Evolutionary conservation across 2,888 invertebrate species (phyloP).

Genomic region (Ischnura elegans): DNA sequence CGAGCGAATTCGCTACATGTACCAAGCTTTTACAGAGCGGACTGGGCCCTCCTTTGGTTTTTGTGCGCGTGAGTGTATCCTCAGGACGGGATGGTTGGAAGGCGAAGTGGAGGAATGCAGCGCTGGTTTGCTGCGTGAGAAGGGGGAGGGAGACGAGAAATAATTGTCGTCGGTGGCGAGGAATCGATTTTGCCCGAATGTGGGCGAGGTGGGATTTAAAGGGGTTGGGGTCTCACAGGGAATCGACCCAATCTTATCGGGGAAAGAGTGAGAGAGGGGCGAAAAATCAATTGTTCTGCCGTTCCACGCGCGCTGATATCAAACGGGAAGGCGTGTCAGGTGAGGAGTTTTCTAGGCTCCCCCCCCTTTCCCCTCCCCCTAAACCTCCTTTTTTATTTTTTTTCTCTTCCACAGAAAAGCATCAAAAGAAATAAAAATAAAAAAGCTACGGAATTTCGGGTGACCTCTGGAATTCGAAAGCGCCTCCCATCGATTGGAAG

Average conservation of each 20-base stretch:
- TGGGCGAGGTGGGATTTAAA: not conserved
- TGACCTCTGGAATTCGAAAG: not conserved
- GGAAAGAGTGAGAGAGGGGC: not conserved
- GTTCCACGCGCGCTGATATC: not conserved
- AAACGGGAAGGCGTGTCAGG: not conserved
- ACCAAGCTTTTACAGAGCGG: too few species aligned
- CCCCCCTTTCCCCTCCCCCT: not conserved
- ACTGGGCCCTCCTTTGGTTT: too few species aligned
- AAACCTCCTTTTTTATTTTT: too few species aligned
- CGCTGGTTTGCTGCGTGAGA: not conserved
- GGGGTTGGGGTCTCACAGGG: not conserved
- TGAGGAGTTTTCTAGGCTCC: not conserved
- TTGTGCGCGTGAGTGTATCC: too few species aligned
- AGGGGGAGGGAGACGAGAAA: not conserved
- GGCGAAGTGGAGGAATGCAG: not conserved
- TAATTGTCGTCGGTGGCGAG: not conserved
- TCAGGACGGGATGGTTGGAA: not conserved
- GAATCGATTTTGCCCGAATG: not conserved
- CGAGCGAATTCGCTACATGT: too few species aligned
- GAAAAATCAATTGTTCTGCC: not conserved
- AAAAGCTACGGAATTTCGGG: not conserved
- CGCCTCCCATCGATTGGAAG: not conserved
- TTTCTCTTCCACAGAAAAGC: too few species aligned
- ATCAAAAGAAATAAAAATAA: not conserved
- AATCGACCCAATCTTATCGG: not conserved